These are phyloP conservation scores for Aldabrachelys gigantea DNA, from an alignment of 2,113 vertebrate genomes.

Conservation along the genomic window DNA sequence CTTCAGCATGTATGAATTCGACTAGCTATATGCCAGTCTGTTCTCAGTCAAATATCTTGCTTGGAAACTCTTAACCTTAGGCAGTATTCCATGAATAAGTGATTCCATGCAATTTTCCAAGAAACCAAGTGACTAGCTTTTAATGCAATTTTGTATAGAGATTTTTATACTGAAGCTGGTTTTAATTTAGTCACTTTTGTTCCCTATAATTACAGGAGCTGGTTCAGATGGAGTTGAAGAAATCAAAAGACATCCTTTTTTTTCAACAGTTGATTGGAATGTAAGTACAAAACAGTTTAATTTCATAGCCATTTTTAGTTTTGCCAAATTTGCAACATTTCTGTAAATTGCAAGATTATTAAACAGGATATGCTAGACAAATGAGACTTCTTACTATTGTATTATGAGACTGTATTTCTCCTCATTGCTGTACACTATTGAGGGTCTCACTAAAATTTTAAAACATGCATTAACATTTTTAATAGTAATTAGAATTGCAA, in stretches of 20 bases:
- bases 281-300: slow-evolving; percentile 80
- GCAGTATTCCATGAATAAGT: neutral
- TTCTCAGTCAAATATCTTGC: neutral
- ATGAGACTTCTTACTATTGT: neutral
- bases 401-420: neutral
- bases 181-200: neutral
- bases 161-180: neutral
- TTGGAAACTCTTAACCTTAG: neutral
- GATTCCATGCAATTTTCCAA: neutral
- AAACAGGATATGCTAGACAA: neutral
- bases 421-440: neutral
- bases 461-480: neutral
- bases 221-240: slow-evolving; percentile 97
- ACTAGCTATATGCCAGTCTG: neutral
- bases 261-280: slow-evolving; percentile 98
- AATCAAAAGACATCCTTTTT: slow-evolving; percentile 97
- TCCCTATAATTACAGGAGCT: slow-evolving; percentile 83
- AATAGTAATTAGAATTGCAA: neutral
- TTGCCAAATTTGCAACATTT: neutral
- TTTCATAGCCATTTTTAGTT: neutral
- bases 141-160: neutral
- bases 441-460: neutral
- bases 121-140: neutral
- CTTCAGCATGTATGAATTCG: neutral
- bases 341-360: neutral